Conservation (phyloP, 2,797 vertebrate genomes). For the Apodemus agrarius region DNA sequence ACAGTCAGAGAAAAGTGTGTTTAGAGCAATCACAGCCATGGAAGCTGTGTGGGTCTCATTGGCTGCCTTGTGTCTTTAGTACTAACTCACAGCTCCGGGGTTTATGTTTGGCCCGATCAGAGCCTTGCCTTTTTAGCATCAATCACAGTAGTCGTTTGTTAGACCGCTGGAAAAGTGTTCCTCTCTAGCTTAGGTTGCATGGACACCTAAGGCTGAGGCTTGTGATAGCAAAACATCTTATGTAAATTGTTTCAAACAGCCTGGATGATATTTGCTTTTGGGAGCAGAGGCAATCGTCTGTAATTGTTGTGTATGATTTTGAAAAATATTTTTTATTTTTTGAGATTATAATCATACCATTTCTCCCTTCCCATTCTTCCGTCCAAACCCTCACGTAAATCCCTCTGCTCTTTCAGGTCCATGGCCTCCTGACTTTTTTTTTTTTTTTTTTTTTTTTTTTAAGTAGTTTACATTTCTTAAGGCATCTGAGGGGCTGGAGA, state of each 20-base stretch:
- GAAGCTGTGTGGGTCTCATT: neutral
- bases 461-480: neutral
- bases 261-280: neutral
- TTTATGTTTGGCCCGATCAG: neutral
- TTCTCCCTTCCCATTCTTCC: neutral
- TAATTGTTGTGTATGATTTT: neutral
- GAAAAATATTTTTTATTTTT: neutral
- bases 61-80: neutral
- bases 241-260: neutral
- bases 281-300: neutral
- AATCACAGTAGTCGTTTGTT: neutral
- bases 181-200: neutral
- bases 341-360: neutral
- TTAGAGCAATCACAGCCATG: neutral
- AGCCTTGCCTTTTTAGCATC: neutral
- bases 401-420: neutral
- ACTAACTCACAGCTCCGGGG: neutral
- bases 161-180: neutral
- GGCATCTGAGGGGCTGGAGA: no score
- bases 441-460: neutral
- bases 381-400: neutral
- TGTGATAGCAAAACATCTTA: neutral
- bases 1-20: neutral
- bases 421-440: neutral
- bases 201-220: neutral